A percentile compares a stretch with the other conserved stretches of the same genome.
Evolutionary conservation across 2,113 vertebrate species (phyloP).

Genomic region (Toxostoma redivivum): DNA sequence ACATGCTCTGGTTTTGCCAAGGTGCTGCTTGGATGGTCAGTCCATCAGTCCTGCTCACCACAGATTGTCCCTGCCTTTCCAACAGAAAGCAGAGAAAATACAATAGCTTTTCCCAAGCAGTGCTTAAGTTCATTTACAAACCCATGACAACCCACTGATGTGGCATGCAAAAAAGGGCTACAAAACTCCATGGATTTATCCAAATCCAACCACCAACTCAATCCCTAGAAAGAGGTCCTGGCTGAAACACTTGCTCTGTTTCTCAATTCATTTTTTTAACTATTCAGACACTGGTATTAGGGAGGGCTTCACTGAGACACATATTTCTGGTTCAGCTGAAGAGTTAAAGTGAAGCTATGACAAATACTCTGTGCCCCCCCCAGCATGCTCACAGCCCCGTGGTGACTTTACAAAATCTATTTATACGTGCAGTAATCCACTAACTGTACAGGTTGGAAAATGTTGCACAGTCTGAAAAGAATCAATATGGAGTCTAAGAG

Average conservation of each 20-base stretch:
- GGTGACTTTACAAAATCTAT: background rate
- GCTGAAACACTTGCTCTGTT: background rate
- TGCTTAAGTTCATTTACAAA: background rate
- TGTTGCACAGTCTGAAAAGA: background rate
- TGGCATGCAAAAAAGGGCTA: background rate
- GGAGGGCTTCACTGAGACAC: background rate
- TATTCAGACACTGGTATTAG: background rate
- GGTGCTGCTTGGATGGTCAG: background rate
- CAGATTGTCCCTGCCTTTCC: background rate
- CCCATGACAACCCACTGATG: background rate
- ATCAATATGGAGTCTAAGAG: background rate
- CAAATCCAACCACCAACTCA: background rate
- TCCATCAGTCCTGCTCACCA: background rate
- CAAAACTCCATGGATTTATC: background rate
- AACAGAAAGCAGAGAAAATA: background rate
- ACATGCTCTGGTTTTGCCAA: background rate
- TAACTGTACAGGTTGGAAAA: background rate
- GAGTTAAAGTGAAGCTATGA: background rate
- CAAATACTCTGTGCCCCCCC: background rate
- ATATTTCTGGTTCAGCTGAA: background rate
- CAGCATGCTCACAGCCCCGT: background rate
- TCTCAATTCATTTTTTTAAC: background rate
- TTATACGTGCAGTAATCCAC: background rate
- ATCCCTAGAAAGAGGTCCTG: background rate
- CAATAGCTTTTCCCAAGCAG: background rate